Base-by-base conservation (phyloP, 1,140 invertebrate species). In the Bacillus rossius region DNA sequence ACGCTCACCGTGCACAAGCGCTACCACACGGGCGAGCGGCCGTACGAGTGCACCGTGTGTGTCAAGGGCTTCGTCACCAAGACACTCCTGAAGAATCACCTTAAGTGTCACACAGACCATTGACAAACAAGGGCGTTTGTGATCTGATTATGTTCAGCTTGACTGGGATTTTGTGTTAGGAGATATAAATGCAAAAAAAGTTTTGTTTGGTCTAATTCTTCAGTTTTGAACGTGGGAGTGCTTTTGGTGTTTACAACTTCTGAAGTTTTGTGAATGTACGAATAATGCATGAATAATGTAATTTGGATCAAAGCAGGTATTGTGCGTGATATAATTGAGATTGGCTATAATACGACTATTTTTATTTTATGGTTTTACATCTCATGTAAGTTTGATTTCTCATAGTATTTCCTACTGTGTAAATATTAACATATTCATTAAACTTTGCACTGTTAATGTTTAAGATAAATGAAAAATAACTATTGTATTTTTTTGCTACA, bases 21-120 rank as follows among this genome's bases (percentile, higher is more conserved):
- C 64, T 84, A 85, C 64, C 88, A 91, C 73, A 89, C 86, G 19
- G 88, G 88, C 7, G 85, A 89, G 66, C 79, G 86, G 61, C 88
- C 88, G 0, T 90, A 88, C 69, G 79, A 80, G 64, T 91, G 88
- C 69, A 74, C 75, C 43, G 77, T 81, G 51, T 91, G 89, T 68
- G 72, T 77, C 5, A 83, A 87, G 65, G 82, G 81, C 0, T 85
- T 83, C 64, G 80, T 84, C 8, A 81, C 82, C 22, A 78, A 79
- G 61, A 82, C 80, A 1, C 75, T 83, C 61, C 71, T 84, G n/a
- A 82, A 82, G 56, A 79, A 79, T 68, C 83, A 85, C 60, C 71
- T 79, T 60, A 84, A 82, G 14, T 8, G 5, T 19, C 54, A 56
- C 10, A 34, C 10, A 10, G 29, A 34, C 29, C 29, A 34, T 4